phyloP scores from a whole-genome alignment of 2,797 vertebrate genomes.

The Trachurus trachurus region DNA sequence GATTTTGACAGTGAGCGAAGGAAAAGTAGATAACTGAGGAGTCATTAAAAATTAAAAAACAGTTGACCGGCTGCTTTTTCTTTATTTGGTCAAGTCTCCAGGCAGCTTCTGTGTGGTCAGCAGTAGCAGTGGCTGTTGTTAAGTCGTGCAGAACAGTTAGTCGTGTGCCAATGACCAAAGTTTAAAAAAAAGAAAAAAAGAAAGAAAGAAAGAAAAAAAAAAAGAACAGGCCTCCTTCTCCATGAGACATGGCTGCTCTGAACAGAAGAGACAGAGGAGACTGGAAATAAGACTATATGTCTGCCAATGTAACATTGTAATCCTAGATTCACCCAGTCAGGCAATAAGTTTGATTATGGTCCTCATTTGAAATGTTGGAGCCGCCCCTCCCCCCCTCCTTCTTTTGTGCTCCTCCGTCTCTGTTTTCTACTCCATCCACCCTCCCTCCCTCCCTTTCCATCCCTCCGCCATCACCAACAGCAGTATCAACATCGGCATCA shows the following conservation, averaged over 20 bases:
- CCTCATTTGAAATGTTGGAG: conserved; percentile 80
- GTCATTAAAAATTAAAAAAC: conserved; percentile 49
- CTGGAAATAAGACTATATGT: conserved; percentile 66
- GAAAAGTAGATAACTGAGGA: conserved; percentile 63
- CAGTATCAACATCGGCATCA: conserved; percentile 65
- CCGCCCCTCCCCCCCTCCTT: conserved; percentile 27
- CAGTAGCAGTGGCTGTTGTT: conserved; percentile 39
- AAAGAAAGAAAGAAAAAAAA: too few species aligned
- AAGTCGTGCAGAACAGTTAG: conserved; percentile 50
- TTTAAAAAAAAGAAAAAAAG: conserved; percentile 35
- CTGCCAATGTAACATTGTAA: conserved; percentile 64
- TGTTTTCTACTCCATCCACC: conserved; percentile 13
- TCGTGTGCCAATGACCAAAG: conserved; percentile 44
- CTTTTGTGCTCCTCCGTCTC: conserved; percentile 21
- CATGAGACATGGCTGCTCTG: conserved; percentile 54
- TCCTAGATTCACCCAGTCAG: conserved; percentile 79
- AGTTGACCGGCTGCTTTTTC: conserved; percentile 45
- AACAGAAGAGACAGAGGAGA: conserved; percentile 65
- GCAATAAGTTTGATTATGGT: conserved; percentile 84
- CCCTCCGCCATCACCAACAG: conserved; percentile 41
- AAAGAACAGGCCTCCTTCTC: conserved; percentile 27
- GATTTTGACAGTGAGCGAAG: conserved; percentile 64
- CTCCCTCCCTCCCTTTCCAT: not conserved
- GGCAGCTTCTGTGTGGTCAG: conserved; percentile 33
- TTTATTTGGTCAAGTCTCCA: conserved; percentile 20